Evolutionary conservation across 1,140 invertebrate species (phyloP).

Genomic region (Melipona quadrifasciata): DNA sequence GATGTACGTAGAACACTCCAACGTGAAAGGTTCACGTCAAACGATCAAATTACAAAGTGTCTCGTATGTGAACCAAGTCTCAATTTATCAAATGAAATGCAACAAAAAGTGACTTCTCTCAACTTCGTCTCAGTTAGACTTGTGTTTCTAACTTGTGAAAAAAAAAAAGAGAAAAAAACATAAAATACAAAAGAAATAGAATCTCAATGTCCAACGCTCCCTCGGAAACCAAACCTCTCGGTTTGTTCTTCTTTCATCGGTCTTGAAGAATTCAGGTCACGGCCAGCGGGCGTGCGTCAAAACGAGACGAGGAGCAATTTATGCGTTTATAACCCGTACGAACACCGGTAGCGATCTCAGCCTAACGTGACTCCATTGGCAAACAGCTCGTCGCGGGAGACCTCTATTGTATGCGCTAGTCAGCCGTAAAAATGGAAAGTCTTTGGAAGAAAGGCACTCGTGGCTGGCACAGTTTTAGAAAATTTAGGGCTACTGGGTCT

Average conservation of each 20-base stretch:
- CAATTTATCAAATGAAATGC: not conserved
- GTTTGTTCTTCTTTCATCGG: not conserved
- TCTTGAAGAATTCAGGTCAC: slow-evolving; percentile 32
- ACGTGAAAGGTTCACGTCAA: too few species aligned
- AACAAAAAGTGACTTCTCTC: not conserved
- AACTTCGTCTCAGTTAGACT: not conserved
- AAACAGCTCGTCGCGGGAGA: slow-evolving; percentile 35
- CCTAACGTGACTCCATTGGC: not conserved
- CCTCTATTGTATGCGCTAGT: slow-evolving; percentile 43
- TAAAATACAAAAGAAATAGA: not conserved
- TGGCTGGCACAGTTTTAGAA: slow-evolving; percentile 65
- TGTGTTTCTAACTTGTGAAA: not conserved
- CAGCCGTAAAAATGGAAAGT: slow-evolving; percentile 64
- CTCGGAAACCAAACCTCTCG: not conserved
- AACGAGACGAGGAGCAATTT: slow-evolving; percentile 44
- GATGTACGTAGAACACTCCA: too few species aligned
- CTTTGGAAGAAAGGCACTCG: slow-evolving; percentile 40
- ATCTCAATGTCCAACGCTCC: not conserved
- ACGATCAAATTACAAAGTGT: not conserved
- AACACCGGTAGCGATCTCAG: slow-evolving; percentile 50
- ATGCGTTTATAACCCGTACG: slow-evolving; percentile 59
- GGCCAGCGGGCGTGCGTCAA: too few species aligned
- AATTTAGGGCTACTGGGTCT: slow-evolving; percentile 70
- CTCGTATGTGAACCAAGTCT: too few species aligned
- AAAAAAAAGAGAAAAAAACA: too few species aligned